Conservation (phyloP, 2,888 invertebrate genomes). For the Muscina levida region DNA sequence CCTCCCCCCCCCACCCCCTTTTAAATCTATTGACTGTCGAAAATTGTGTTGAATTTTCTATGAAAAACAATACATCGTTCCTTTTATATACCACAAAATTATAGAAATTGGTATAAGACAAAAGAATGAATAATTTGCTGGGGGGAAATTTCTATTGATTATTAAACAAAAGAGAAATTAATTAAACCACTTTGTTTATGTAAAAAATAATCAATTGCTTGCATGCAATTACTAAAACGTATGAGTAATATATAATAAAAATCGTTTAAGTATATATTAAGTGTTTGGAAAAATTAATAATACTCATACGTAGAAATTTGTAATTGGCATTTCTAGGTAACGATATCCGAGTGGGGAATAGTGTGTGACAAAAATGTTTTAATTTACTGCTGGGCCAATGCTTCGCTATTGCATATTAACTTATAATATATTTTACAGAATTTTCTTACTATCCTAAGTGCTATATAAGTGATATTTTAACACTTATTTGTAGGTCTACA, state of each 20-base stretch:
- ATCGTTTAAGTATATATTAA: background rate
- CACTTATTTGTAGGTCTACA: no score
- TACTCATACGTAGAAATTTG: no score
- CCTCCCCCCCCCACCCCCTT: no score
- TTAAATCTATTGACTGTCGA: conserved; percentile 18
- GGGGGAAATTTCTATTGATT: conserved; percentile 28
- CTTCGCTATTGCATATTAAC: no score
- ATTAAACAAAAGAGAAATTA: conserved; percentile 25
- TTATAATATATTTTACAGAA: no score
- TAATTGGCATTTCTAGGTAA: no score
- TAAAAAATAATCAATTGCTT: background rate
- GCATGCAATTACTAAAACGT: background rate
- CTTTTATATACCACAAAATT: background rate
- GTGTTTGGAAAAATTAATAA: background rate
- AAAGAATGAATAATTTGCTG: conserved; percentile 21
- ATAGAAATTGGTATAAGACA: conserved; percentile 5
- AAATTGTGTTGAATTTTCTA: conserved; percentile 4
- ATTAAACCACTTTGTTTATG: conserved; percentile 4
- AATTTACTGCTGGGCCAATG: no score
- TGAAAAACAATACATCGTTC: background rate
- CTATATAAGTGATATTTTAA: no score
- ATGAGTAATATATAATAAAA: conserved; percentile 1
- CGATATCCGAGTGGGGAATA: no score
- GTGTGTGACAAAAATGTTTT: no score
- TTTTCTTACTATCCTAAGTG: no score